Evolutionary conservation across 1,140 invertebrate species (phyloP).

Genomic region (Pseudachorutes palmiensis): DNA sequence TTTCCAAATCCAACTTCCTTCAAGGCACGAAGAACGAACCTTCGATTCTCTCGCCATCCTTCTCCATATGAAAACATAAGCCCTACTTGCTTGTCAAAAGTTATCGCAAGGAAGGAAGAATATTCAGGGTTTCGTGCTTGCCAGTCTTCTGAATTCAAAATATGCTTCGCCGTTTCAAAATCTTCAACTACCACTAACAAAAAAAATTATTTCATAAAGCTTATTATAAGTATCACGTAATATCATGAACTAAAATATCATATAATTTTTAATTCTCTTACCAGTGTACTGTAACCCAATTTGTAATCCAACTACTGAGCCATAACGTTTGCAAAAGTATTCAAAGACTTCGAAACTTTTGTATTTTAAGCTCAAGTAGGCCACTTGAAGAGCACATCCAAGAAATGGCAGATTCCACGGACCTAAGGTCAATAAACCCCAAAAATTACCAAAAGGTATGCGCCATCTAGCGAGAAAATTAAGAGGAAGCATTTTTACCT

Average conservation of each 20-base stretch:
- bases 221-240: not conserved
- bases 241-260: not conserved
- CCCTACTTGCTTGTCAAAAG: slow-evolving; percentile 5
- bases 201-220: not conserved
- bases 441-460: not conserved
- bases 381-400: not conserved
- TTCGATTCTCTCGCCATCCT: not conserved
- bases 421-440: not conserved
- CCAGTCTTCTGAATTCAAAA: slow-evolving; percentile 12
- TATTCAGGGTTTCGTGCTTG: not conserved
- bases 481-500: not conserved
- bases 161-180: not conserved
- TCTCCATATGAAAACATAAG: not conserved
- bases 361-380: not conserved
- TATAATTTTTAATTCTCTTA: slow-evolving; percentile 4
- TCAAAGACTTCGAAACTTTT: slow-evolving; percentile 1
- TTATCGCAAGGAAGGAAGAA: not conserved
- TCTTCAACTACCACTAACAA: slow-evolving; percentile 6
- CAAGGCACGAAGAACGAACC: slow-evolving; percentile 8
- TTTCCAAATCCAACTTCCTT: slow-evolving; percentile 11
- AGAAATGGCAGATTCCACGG: not conserved
- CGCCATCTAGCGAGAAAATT: not conserved
- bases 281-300: not conserved
- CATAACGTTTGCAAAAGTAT: slow-evolving; percentile 1
- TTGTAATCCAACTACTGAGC: not conserved